Conservation (phyloP, 2,797 vertebrate species). For the Rhynchonycteris naso region DNA sequence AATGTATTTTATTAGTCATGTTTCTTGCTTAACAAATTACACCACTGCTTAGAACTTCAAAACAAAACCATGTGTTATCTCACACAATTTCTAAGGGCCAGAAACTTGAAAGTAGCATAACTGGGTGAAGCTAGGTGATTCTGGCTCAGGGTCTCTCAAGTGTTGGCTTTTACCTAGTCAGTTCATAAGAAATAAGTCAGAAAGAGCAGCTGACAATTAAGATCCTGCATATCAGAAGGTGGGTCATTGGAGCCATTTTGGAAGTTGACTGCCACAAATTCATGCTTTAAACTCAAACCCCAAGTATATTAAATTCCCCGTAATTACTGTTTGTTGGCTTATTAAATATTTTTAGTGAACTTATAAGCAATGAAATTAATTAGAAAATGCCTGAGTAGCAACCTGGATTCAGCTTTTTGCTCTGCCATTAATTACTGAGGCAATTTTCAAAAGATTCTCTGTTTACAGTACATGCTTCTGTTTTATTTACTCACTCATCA, state of each 20-base stretch:
- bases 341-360: not conserved
- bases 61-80: not conserved
- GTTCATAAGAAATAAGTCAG: not conserved
- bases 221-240: not conserved
- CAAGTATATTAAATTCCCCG: not conserved
- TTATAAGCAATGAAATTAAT: not conserved
- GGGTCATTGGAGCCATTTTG: not conserved
- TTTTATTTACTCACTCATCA: not conserved
- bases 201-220: not conserved
- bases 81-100: not conserved
- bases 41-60: not conserved
- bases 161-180: not conserved
- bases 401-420: not conserved
- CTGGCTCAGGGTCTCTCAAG: not conserved
- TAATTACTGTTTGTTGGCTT: not conserved
- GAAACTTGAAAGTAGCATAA: not conserved
- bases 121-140: not conserved
- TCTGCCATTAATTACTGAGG: not conserved
- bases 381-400: not conserved
- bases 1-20: not conserved
- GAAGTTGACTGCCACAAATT: not conserved
- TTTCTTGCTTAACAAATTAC: not conserved
- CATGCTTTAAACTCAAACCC: not conserved
- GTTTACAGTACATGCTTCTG: not conserved
- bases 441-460: not conserved